Conservation (phyloP, 1,140 invertebrate species). For the Drosophila gunungcola region DNA sequence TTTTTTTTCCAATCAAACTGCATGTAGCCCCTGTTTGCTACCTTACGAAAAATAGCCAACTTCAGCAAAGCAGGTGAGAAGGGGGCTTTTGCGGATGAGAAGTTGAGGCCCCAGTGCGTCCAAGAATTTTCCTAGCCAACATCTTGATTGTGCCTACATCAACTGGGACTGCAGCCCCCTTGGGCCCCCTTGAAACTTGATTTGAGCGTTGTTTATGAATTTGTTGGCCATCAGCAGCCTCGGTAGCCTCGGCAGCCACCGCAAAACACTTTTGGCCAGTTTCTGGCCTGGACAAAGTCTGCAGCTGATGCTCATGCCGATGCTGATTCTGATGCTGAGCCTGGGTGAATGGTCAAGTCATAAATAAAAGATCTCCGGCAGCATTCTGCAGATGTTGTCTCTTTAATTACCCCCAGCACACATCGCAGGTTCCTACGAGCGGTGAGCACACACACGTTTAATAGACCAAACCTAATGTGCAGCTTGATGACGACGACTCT, state of each 20-base stretch:
- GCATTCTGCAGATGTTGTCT: slow-evolving; percentile 68
- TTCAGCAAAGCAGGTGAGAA: not conserved
- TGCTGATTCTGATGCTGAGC: not conserved
- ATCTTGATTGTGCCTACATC: slow-evolving; percentile 64
- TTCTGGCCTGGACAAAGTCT: not conserved
- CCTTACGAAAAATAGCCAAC: not conserved
- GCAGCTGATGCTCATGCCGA: slow-evolving; percentile 2
- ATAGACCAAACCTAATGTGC: slow-evolving; percentile 44
- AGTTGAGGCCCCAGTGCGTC: slow-evolving; percentile 18
- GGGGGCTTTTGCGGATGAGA: slow-evolving; percentile 3
- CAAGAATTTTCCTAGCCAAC: slow-evolving; percentile 74
- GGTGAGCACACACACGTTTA: slow-evolving; percentile 28
- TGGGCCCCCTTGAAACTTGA: slow-evolving; percentile 55
- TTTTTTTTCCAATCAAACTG: not conserved
- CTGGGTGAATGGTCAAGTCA: slow-evolving; percentile 68
- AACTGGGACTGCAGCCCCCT: not conserved
- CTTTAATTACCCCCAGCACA: slow-evolving; percentile 66
- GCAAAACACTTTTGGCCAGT: slow-evolving; percentile 26
- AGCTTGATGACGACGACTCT: slow-evolving; percentile 7
- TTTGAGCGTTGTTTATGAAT: slow-evolving; percentile 67
- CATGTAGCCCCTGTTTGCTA: not conserved
- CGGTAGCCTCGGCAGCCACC: slow-evolving; percentile 9
- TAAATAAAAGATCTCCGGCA: slow-evolving; percentile 67
- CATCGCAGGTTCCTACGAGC: slow-evolving; percentile 19
- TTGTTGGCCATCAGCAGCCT: slow-evolving; percentile 37